phyloP scores from a whole-genome alignment of 1,140 invertebrate genomes.

The Neodiprion virginianus region DNA sequence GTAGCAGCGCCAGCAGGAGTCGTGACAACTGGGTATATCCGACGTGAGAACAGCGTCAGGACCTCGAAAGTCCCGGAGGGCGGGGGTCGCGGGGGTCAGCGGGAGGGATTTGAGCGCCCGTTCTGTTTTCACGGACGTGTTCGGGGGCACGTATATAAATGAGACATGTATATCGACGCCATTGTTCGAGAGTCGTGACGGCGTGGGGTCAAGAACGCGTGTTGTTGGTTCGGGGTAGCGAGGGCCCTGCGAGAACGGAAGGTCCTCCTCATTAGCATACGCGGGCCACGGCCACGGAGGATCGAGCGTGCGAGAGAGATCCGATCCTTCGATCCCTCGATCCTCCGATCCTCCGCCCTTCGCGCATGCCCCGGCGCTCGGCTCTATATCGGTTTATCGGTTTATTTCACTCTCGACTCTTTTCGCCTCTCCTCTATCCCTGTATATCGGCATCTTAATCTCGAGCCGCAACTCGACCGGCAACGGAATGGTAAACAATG shows the following conservation, averaged over 20 bases:
- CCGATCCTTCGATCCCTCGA: not conserved
- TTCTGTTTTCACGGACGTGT: not conserved
- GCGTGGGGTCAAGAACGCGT: conserved; percentile 52
- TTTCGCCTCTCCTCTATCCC: not conserved
- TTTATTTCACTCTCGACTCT: not conserved
- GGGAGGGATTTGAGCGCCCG: not conserved
- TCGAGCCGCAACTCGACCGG: not conserved
- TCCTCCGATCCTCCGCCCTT: not conserved
- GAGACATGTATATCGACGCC: conserved; percentile 56
- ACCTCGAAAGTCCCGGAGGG: too few relatives aligned
- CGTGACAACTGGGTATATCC: too few relatives aligned
- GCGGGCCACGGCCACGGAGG: not conserved
- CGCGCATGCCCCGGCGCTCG: not conserved
- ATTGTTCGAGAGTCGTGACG: conserved; percentile 54
- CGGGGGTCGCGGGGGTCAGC: conserved; percentile 20
- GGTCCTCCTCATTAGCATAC: conserved; percentile 13
- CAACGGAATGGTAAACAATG: not conserved
- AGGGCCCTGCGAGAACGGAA: conserved; percentile 8
- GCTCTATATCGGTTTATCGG: too few relatives aligned
- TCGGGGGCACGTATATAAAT: conserved; percentile 32
- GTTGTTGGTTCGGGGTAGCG: conserved; percentile 34
- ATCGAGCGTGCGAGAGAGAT: not conserved
- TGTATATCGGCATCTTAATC: conserved; percentile 43
- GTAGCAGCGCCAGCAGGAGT: too few relatives aligned
- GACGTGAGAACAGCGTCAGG: conserved; percentile 52